Evolutionary conservation across 2,888 invertebrate genomes (phyloP), one percentile per base, ranked within the genome.

Genomic region (Sinopyrophorus schimmeli): DNA sequence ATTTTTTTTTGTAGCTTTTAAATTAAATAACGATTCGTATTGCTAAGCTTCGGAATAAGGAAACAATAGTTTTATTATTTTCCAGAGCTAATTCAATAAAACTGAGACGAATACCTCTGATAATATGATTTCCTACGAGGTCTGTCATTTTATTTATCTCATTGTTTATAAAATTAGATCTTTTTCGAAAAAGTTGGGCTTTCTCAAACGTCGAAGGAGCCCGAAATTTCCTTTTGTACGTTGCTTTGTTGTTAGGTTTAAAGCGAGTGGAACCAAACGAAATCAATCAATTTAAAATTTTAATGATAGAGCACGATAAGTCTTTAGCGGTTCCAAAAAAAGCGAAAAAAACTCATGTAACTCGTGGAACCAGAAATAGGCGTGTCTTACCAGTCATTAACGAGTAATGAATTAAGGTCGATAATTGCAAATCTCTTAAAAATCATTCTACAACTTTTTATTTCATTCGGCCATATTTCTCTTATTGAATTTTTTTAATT

Each of bases 371-470:
- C 31, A 23, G 30, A 27, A 24, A 26, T 14, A 9, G 61, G 58
- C 59, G 58, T 41, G 59, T 41, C 57, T 47, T n/a, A 30, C 31
- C 49, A 48, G 58, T 61, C 64, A 62, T 65, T 66, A 66, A 62
- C 62, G 58, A 60, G 62, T 60, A 65, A 65, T 64, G 64, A 63
- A 61, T 63, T 64, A 66, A 63, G 65, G 66, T 64, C 62, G 66
- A 66, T 64, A 66, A 64, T 66, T 65, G 66, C 64, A 54, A 64
- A 64, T 60, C 64, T 53, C 62, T 46, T 55, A 55, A 59, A 57
- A 59, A 60, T 49, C 53, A 57, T 55, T 40, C 30, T 32, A 30
- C 38, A 39, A 42, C 52, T 53, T 65, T 63, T 64, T 67, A 43
- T 34, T 39, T 1, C 11, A 14, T 20, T 35, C 35, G 23, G 35